phyloP scores from a whole-genome alignment of 1,140 invertebrate species.

The Nasonia vitripennis region DNA sequence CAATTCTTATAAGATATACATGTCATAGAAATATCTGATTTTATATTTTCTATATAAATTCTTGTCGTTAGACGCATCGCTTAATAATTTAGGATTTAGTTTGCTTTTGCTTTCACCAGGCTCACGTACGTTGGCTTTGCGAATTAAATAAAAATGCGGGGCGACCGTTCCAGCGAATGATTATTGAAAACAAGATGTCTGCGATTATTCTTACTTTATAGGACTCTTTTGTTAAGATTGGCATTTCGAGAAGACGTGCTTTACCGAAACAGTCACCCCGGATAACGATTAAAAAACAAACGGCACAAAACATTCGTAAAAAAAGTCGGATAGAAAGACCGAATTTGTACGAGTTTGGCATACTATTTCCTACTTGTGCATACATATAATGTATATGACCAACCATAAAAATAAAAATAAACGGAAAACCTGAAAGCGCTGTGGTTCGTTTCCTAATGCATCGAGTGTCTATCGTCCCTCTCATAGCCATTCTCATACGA shows the following conservation, averaged over 20 bases:
- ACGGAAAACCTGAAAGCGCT: neutral
- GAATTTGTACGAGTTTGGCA: neutral
- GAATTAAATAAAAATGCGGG: neutral
- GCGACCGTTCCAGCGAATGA: neutral
- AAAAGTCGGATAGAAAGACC: constrained; percentile 37
- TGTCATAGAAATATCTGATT: constrained; percentile 60
- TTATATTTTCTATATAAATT: constrained; percentile 35
- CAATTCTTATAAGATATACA: constrained; percentile 65
- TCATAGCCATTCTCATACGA: neutral
- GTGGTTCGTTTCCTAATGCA: neutral
- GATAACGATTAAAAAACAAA: neutral
- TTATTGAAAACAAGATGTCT: neutral
- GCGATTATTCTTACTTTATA: neutral
- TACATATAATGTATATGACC: too few relatives aligned
- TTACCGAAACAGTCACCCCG: neutral
- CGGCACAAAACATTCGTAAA: constrained; percentile 15
- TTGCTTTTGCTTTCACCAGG: constrained; percentile 38
- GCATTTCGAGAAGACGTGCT: too few relatives aligned
- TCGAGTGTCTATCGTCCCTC: too few relatives aligned
- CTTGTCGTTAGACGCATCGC: neutral
- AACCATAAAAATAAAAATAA: neutral
- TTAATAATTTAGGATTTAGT: constrained; percentile 42
- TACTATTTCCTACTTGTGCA: neutral
- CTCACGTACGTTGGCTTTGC: constrained; percentile 16
- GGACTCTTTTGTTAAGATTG: too few relatives aligned